Evolutionary conservation across 2,888 invertebrate genomes (phyloP).

Genomic region (Pollenia amentaria): DNA sequence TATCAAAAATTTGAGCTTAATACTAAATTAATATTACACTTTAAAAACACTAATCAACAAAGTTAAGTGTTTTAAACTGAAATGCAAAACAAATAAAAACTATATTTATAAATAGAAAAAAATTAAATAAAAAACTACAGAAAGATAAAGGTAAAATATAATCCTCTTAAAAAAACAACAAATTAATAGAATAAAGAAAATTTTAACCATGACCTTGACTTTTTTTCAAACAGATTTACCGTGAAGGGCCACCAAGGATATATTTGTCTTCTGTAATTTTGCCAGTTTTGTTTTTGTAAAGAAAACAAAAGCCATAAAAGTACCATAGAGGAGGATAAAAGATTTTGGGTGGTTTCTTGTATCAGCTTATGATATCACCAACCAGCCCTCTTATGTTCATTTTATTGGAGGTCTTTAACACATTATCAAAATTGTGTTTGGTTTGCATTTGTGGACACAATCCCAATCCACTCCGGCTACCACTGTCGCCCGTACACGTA

Average conservation of each 20-base stretch:
- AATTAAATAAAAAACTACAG: slow-evolving; percentile 22
- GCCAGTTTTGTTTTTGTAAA: slow-evolving; percentile 18
- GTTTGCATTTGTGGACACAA: slow-evolving; percentile 72
- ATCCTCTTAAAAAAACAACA: slow-evolving; percentile 8
- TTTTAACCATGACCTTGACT: slow-evolving; percentile 51
- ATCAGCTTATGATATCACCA: slow-evolving; percentile 60
- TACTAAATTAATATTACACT: too few species aligned
- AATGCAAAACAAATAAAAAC: background rate
- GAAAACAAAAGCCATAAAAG: slow-evolving; percentile 59
- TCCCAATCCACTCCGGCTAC: slow-evolving; percentile 70
- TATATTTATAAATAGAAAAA: background rate
- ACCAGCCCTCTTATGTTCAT: slow-evolving; percentile 61
- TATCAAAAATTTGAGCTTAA: background rate
- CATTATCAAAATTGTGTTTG: slow-evolving; percentile 75
- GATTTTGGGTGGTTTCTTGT: slow-evolving; percentile 42
- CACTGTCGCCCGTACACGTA: slow-evolving; percentile 59
- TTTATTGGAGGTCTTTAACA: slow-evolving; percentile 39
- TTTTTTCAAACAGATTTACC: slow-evolving; percentile 20
- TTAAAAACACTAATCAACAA: background rate
- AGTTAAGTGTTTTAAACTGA: background rate
- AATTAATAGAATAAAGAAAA: slow-evolving; percentile 9
- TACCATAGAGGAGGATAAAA: background rate
- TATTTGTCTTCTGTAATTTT: background rate
- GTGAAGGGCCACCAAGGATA: slow-evolving; percentile 38
- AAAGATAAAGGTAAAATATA: slow-evolving; percentile 24